phyloP scores from a whole-genome alignment of 2,888 invertebrate genomes.

The Bimastos eiseni region DNA sequence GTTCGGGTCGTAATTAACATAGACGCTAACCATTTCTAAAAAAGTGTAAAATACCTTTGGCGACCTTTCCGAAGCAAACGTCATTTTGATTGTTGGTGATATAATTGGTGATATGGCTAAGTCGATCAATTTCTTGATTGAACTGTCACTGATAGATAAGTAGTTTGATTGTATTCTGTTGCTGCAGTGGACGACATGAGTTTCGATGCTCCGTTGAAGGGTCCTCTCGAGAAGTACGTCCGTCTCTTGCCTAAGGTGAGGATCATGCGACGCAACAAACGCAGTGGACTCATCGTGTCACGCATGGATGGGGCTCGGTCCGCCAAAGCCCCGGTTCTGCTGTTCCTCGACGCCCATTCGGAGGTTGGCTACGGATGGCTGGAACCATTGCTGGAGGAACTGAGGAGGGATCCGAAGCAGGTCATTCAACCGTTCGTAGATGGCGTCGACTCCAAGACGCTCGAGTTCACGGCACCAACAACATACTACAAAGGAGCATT shows the following conservation, averaged over 20 bases:
- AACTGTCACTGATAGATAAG: too few species aligned
- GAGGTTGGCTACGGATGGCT: constrained; percentile 46
- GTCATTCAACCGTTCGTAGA: constrained; percentile 47
- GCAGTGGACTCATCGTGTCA: constrained; percentile 43
- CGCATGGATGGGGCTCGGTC: constrained; percentile 39
- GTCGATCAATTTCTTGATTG: not conserved
- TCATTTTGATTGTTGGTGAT: not conserved
- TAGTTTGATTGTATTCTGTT: not conserved
- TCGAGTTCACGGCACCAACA: constrained; percentile 41
- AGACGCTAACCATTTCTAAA: not conserved
- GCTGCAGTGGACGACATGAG: constrained; percentile 38
- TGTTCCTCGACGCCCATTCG: constrained; percentile 45
- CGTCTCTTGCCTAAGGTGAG: constrained; percentile 42
- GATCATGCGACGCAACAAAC: constrained; percentile 38
- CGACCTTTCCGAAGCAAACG: not conserved
- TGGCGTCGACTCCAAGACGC: constrained; percentile 43
- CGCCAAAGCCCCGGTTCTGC: constrained; percentile 38
- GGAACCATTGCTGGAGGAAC: constrained; percentile 44
- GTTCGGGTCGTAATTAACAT: not conserved
- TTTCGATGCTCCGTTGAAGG: constrained; percentile 36
- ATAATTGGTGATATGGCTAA: not conserved
- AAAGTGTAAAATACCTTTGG: not conserved
- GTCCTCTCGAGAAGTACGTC: constrained; percentile 37
- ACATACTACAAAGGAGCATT: constrained; percentile 44
- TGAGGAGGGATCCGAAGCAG: constrained; percentile 41